phyloP scores from a whole-genome alignment of 2,113 vertebrate genomes.

The Oncorhynchus mykiss region DNA sequence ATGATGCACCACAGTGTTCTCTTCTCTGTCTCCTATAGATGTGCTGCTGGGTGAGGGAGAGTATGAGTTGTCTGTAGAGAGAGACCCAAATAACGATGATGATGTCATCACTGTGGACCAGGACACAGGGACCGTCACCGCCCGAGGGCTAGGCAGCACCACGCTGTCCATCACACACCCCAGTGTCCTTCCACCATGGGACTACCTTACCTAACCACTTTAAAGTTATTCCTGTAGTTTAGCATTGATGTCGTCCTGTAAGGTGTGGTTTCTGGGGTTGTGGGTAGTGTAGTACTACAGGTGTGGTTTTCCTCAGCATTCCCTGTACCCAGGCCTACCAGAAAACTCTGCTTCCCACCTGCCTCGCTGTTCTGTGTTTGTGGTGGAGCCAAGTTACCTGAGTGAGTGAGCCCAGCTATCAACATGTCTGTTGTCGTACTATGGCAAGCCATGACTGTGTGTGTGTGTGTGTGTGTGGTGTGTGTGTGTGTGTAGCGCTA shows the following conservation, averaged over 20 bases:
- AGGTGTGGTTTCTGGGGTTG: too few relatives aligned
- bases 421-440: too few relatives aligned
- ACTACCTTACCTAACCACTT: too few relatives aligned
- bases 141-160: conserved; percentile 53
- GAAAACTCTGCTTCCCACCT: conserved; percentile 56
- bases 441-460: background rate
- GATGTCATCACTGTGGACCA: conserved; percentile 49
- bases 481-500: conserved; percentile 48
- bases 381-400: conserved; percentile 65
- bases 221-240: background rate
- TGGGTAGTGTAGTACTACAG: background rate
- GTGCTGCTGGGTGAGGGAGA: conserved; percentile 58
- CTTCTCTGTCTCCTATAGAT: conserved; percentile 41
- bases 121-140: conserved; percentile 54
- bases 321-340: conserved; percentile 50
- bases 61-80: conserved; percentile 22
- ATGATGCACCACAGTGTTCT: background rate
- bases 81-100: background rate
- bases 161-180: conserved; percentile 56
- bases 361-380: conserved; percentile 54
- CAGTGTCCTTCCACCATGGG: conserved; percentile 54
- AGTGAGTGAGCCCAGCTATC: conserved; percentile 33
- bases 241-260: background rate
- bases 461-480: background rate
- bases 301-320: conserved; percentile 19